Evolutionary conservation across 2,888 invertebrate species (phyloP).

Genomic region (Calameuta filiformis): DNA sequence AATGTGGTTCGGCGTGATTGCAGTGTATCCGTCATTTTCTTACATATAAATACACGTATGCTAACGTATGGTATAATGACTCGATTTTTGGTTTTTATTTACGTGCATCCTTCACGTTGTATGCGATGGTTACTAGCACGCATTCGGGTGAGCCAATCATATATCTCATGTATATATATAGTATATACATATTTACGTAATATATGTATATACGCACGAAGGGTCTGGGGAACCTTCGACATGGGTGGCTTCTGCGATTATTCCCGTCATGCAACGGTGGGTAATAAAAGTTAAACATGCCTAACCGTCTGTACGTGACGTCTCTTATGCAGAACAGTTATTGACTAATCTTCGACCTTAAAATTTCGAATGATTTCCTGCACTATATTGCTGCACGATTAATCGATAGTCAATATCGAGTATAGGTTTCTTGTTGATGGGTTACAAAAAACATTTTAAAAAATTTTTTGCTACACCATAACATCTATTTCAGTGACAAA

Average conservation of each 20-base stretch:
- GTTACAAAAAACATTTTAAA: background rate
- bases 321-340: constrained; percentile 35
- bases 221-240: constrained; percentile 29
- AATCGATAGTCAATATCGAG: background rate
- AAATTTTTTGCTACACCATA: background rate
- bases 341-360: constrained; percentile 35
- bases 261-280: constrained; percentile 58
- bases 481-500: background rate
- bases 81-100: background rate
- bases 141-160: background rate
- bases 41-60: background rate
- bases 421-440: background rate
- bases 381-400: background rate
- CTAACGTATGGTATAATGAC: background rate
- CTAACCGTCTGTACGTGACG: constrained; percentile 54
- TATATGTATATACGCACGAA: constrained; percentile 6
- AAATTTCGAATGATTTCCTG: constrained; percentile 26
- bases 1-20: background rate
- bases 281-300: constrained; percentile 60
- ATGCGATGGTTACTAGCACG: background rate
- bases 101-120: background rate
- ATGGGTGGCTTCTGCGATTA: constrained; percentile 58
- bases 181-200: background rate
- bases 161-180: background rate
- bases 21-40: constrained; percentile 23